Base-by-base conservation (phyloP, 35 echinoderm and acorn worm species). In the Apostichopus japonicus region DNA sequence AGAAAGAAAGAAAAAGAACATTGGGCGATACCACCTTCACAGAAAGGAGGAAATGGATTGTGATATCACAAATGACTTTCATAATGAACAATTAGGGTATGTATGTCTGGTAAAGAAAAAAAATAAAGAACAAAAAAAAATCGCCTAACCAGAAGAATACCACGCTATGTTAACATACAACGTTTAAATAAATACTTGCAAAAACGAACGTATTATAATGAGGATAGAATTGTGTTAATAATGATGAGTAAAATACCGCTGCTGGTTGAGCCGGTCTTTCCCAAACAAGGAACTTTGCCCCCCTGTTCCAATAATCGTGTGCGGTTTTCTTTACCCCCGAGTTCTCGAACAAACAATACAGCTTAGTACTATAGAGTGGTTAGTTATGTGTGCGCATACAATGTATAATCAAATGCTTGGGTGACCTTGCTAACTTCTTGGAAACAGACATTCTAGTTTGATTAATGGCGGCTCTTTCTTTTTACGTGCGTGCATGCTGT, bases 221-320 rank as follows among this genome's bases (percentile, higher is more conserved):
- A 44, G 33, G 33, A 44, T 44, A 44, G 33, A 44, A 44, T 44
- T 44, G 33, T 44, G 33, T 44, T 44, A 44, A 44, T 44, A 44
- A 44, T 44, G 57, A 57, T 57, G 57, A 13, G 57, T 61, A 61
- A 61, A 8, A 61, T 13, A 61, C 13, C 13, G 57, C 13, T 61
- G 57, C 57, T 61, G 57, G 33, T 44, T 44, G 33, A 33, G 4
- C 2, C 33, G 57, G 57, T 61, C 13, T 61, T 61, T 75, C 11
- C 63, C 11, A 75, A n/a, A 75, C 6, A 75, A 75, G 71, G 71
- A 75, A 75, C 71, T 75, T 75, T 75, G 71, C 63, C 63, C 71
- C 71, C 71, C n/a, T 75, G 1, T 75, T 75, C 17, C 17, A n/a
- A 21, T 23, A n/a, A 6, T 75, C 33, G 17, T n/a, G 71, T 75